Evolutionary conservation across 1,140 invertebrate species (phyloP).

Genomic region (Solenopsis invicta): DNA sequence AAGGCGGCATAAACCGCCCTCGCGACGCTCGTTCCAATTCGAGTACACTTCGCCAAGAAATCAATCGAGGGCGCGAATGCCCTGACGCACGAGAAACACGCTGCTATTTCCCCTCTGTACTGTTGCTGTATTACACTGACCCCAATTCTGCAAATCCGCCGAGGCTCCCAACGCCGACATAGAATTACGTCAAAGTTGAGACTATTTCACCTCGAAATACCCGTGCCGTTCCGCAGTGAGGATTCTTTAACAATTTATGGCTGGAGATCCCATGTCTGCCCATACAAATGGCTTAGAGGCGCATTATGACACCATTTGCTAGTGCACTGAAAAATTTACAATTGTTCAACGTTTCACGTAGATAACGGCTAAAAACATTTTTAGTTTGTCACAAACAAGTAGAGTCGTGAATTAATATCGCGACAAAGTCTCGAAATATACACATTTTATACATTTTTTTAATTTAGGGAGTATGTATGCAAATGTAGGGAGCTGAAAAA

Average conservation of each 20-base stretch:
- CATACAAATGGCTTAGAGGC: constrained; percentile 10
- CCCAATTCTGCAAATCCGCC: constrained; percentile 42
- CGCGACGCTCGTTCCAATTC: constrained; percentile 51
- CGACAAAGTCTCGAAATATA: not conserved
- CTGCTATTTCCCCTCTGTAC: not conserved
- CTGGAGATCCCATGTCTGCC: not conserved
- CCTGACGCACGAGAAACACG: constrained; percentile 45
- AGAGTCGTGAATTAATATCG: not conserved
- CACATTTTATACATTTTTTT: not conserved
- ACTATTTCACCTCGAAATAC: constrained; percentile 26
- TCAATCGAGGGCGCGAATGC: constrained; percentile 58
- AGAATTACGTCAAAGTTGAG: constrained; percentile 53
- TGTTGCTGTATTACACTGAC: constrained; percentile 44
- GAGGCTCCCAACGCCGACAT: constrained; percentile 18
- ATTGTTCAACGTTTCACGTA: not conserved
- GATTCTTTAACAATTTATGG: constrained; percentile 42
- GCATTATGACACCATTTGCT: constrained; percentile 20
- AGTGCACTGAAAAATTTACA: not conserved
- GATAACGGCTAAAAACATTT: not conserved
- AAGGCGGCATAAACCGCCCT: constrained; percentile 8
- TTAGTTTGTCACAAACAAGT: not conserved
- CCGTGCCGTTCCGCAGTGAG: not conserved
- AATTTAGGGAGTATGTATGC: not conserved
- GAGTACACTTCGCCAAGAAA: constrained; percentile 46
- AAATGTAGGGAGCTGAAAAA: not conserved